Evolutionary conservation across 2,113 vertebrate species (phyloP).

Genomic region (Ptilorrhoa leucosticta): DNA sequence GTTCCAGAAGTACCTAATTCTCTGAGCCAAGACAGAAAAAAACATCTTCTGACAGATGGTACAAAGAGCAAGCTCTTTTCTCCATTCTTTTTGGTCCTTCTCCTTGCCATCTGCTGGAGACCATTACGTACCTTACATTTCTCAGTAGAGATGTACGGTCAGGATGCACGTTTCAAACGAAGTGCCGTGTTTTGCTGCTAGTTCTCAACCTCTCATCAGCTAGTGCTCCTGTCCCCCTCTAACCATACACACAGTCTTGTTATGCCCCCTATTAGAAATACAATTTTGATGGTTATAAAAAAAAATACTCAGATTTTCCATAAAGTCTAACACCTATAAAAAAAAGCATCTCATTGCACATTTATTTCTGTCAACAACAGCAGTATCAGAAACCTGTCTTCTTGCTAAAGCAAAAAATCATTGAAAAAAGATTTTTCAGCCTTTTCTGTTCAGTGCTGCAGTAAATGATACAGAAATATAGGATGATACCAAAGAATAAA

Average conservation of each 20-base stretch:
- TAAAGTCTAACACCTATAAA: neutral
- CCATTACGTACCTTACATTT: fast-evolving
- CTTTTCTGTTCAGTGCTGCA: neutral
- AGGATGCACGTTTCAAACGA: neutral
- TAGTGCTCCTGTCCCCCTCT: neutral
- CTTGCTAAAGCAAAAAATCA: neutral
- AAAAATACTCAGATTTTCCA: neutral
- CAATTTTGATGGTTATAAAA: neutral
- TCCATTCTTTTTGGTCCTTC: neutral
- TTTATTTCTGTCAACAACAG: neutral
- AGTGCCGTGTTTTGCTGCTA: neutral
- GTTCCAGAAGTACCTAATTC: neutral
- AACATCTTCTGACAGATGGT: neutral
- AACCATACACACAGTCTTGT: neutral
- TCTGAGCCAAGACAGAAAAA: neutral
- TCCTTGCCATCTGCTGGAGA: neutral
- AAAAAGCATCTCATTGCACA: neutral
- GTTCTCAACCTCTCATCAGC: neutral
- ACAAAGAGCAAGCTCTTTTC: neutral
- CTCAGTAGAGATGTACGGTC: neutral
- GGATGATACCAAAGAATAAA: neutral
- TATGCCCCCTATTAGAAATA: neutral
- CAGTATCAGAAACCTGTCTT: neutral
- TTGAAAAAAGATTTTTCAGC: neutral
- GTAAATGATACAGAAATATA: neutral